Conservation (phyloP, 2,888 invertebrate genomes). For the Chelonus formosanus region DNA sequence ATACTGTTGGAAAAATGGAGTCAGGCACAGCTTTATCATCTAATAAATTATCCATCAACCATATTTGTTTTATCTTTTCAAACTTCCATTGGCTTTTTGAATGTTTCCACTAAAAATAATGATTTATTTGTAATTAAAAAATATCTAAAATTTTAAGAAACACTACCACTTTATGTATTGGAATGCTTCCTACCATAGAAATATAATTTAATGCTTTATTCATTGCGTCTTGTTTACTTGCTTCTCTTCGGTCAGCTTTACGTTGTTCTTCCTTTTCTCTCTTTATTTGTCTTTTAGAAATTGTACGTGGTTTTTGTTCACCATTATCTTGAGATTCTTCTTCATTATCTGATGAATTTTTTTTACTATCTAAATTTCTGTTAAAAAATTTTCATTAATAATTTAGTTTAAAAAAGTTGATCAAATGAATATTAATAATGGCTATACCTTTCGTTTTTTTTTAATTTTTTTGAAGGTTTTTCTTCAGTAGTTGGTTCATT, state of each 20-base stretch:
- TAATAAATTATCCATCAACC: constrained; percentile 77
- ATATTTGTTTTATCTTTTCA: constrained; percentile 80
- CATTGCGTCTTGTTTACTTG: constrained; percentile 68
- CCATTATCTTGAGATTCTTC: constrained; percentile 40
- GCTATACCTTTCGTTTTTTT: constrained; percentile 16
- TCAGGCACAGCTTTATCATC: constrained; percentile 70
- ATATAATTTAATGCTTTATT: constrained; percentile 74
- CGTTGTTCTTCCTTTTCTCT: constrained; percentile 71
- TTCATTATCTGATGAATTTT: constrained; percentile 49
- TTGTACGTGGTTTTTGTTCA: constrained; percentile 47
- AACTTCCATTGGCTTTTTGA: constrained; percentile 79
- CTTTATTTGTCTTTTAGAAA: constrained; percentile 75
- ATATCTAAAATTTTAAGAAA: background rate
- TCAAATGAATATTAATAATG: background rate
- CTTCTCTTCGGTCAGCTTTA: constrained; percentile 68
- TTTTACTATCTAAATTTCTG: constrained; percentile 23
- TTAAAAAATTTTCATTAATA: constrained; percentile 5
- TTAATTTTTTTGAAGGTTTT: constrained; percentile 20
- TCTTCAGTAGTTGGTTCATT: constrained; percentile 8
- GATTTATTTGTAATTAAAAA: background rate
- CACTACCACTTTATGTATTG: too few species aligned
- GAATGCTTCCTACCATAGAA: constrained; percentile 57
- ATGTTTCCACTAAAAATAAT: constrained; percentile 73
- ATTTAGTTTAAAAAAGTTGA: constrained; percentile 1
- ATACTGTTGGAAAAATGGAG: constrained; percentile 71